Evolutionary conservation across 2,113 vertebrate genomes (phyloP), one percentile per base, ranked within the genome.

Genomic region (Murina feae): DNA sequence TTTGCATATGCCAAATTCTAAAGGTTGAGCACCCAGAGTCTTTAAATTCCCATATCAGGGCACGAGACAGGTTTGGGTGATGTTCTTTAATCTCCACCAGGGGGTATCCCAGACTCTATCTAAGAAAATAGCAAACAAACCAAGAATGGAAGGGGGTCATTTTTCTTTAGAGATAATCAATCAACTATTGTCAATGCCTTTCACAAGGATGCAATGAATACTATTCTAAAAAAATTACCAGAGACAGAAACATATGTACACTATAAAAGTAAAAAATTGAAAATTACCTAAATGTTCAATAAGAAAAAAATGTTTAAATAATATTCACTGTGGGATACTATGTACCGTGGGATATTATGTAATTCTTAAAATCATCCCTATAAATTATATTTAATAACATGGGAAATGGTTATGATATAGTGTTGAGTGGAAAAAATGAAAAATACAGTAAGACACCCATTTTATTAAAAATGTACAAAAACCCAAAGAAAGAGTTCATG

Each of bases 21-120:
- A 86, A 93, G 65, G 20, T 10, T 86, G 9, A 86, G 47, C 28
- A 66, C 10, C 35, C 81, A 42, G 35, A 85, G 80, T 90, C 58
- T 68, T 53, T 53, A n/a, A 83, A 83, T 94, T 96, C n/a, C 18
- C 28, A 0, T 9, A 44, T 63, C 42, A 87, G 75, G 65, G 39
- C 12, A 1, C 55, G 66, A 74, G 86, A 87, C 42, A 95, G 87
- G 66, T 93, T 91, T 93, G 53, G 53, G 42, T 44, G 82, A 93
- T 96, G 68, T 90, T 94, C 81, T 82, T 2, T 82, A 95, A 94
- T 95, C 21, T 96, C 97, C 97, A 97, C 93, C 96, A 97, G 97
- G 96, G 97, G 96, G 97, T 97, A 97, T 94, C 96, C 87, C 95
- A 97, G 80, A 80, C 94, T 92, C 96, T 80, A 76, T 49, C 17